Base-by-base conservation (phyloP, 2,113 vertebrate genomes). In the Leptosomus discolor region DNA sequence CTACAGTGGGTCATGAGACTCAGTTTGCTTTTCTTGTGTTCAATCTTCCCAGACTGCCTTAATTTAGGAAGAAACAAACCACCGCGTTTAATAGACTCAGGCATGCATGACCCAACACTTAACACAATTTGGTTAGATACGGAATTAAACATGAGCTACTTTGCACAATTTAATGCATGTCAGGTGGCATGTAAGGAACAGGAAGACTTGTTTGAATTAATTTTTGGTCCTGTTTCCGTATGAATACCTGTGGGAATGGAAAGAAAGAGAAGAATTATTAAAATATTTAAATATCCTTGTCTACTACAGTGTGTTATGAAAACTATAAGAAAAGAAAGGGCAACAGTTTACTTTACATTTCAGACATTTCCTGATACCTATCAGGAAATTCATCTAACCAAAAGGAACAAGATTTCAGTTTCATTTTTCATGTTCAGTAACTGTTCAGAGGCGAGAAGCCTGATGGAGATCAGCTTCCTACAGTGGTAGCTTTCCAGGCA, bases 281-380 rank as follows among this genome's bases (percentile, higher is more conserved):
- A 94, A 93, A 82, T 51, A 57, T 81, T 93, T 91, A 68, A 87
- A 91, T 77, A 67, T 71, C 76, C 45, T 80, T 89, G 22, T 57
- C 83, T 89, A 70, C 56, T 81, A 57, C 26, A 81, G n/a, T 51
- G 80, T 7, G 0, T 85, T 81, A 86, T 36, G 29, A 96, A 95
- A 91, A 78, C 48, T 68, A 7, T 5, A 13, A 94, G 50, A 77
- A 85, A 90, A 94, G 58, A 80, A 88, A 93, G 16, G 61, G 56
- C 43, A 89, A 87, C 58, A 80, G 63, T 85, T 96, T 92, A 57
- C 12, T 88, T 95, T 94, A 74, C 41, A 56, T 92, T 94, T 90
- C 84, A 94, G 88, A 95, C 69, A 75, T 89, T 97, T 93, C 88
- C 92, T 93, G 89, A 94, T 76, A 93, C 45, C 22, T 96, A 91